Percentiles rank a stretch among this genome's conserved stretches.
Conservation (phyloP, 2,797 vertebrate genomes). For the Cryptoprocta ferox region DNA sequence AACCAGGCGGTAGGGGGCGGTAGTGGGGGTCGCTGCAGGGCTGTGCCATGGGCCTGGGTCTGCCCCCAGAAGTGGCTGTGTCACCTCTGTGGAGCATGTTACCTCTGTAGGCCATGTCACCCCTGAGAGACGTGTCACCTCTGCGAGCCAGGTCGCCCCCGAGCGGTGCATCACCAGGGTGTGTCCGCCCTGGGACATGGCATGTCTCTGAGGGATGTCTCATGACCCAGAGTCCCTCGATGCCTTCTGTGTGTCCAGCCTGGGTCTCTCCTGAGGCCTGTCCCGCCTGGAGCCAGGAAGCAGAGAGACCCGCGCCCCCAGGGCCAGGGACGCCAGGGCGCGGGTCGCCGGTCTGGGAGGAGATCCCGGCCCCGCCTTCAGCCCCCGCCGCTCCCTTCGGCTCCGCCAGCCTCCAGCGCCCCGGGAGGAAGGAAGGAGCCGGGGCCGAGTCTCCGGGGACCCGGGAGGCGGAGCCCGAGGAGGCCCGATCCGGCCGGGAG, state of each 20-base stretch:
- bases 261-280: neutral
- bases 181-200: neutral
- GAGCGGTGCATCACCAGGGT: too few species aligned
- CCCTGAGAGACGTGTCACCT: neutral
- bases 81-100: neutral
- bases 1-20: neutral
- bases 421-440: neutral
- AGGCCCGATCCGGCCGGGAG: neutral
- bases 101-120: too few species aligned
- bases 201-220: neutral
- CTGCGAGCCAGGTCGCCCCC: neutral
- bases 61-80: neutral
- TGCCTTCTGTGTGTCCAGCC: neutral
- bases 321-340: neutral
- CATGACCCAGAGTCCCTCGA: neutral
- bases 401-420: neutral
- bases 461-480: neutral
- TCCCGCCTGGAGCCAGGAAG: neutral
- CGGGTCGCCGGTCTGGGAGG: neutral
- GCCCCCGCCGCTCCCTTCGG: neutral
- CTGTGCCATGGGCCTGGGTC: neutral
- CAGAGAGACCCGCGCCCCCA: neutral
- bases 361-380: neutral
- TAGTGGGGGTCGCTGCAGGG: accelerated
- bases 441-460: too few species aligned